phyloP scores from a whole-genome alignment of 2,113 vertebrate genomes.

The Tichodroma muraria region DNA sequence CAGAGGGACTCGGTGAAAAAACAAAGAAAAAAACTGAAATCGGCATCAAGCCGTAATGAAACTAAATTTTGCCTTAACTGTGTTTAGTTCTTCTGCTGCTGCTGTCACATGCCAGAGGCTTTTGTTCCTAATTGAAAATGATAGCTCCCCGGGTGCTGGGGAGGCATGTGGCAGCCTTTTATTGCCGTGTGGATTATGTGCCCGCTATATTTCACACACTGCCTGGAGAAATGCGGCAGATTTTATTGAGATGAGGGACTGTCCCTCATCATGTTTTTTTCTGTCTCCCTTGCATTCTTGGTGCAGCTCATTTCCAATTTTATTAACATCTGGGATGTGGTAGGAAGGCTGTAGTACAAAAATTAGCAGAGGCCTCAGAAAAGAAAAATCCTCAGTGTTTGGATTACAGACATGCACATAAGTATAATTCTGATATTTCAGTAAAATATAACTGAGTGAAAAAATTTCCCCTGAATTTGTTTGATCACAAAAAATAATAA shows the following conservation, averaged over 20 bases:
- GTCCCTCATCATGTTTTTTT: background rate
- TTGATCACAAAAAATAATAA: background rate
- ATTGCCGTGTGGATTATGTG: background rate
- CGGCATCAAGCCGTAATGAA: background rate
- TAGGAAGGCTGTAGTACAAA: background rate
- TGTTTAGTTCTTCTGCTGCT: background rate
- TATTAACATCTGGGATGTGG: slow-evolving; percentile 1
- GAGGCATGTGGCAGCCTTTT: slow-evolving; percentile 31
- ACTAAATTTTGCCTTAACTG: slow-evolving; percentile 36
- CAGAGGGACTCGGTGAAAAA: background rate
- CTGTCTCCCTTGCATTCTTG: background rate
- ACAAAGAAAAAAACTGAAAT: slow-evolving; percentile 1
- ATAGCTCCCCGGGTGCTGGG: slow-evolving; percentile 12
- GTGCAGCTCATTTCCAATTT: background rate
- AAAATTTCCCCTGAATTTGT: background rate
- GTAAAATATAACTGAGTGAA: background rate
- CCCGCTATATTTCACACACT: slow-evolving; percentile 23
- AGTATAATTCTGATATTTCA: background rate
- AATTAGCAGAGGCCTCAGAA: background rate
- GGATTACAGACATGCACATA: background rate
- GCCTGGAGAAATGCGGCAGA: slow-evolving; percentile 33
- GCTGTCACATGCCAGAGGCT: background rate
- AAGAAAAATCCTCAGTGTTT: background rate
- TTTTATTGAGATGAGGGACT: slow-evolving; percentile 38
- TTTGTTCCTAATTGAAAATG: slow-evolving; percentile 57